These are phyloP conservation scores for Microctenopoma steveboyesi DNA, from an alignment of 2,797 vertebrate genomes.

Conservation along the genomic window DNA sequence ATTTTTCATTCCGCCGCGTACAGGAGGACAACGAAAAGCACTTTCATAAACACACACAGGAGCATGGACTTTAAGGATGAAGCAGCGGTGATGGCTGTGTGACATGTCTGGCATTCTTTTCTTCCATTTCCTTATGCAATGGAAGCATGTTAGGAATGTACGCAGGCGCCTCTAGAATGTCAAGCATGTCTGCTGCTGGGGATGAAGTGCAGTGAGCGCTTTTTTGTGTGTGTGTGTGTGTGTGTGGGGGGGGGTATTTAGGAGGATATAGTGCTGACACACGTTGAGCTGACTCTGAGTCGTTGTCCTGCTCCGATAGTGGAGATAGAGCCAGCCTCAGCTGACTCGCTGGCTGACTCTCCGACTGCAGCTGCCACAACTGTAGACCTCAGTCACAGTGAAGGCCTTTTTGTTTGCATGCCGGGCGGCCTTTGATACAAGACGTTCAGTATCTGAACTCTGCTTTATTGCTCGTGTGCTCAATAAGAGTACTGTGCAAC, in stretches of 20 bases:
- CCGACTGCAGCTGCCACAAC: conserved; percentile 69
- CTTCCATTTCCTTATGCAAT: conserved; percentile 38
- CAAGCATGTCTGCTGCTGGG: conserved; percentile 65
- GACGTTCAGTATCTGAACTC: conserved; percentile 58
- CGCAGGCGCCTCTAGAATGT: conserved; percentile 78
- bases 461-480: conserved; percentile 33
- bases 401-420: conserved; percentile 62
- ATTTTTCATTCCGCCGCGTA: conserved; percentile 41
- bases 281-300: conserved; percentile 68
- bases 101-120: conserved; percentile 47
- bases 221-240: background rate
- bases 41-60: conserved; percentile 33
- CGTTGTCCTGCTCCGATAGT: conserved; percentile 48
- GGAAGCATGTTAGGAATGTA: conserved; percentile 79
- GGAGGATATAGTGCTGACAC: conserved; percentile 52
- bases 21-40: conserved; percentile 43
- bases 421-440: conserved; percentile 56
- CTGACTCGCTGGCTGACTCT: conserved; percentile 68
- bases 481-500: conserved; percentile 22
- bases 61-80: conserved; percentile 35
- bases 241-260: background rate
- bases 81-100: conserved; percentile 34
- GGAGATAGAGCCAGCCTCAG: conserved; percentile 59
- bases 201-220: conserved; percentile 48
- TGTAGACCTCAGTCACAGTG: conserved; percentile 67